Evolutionary conservation across 1,140 invertebrate species (phyloP).

Genomic region (Brachionus koreanus): DNA sequence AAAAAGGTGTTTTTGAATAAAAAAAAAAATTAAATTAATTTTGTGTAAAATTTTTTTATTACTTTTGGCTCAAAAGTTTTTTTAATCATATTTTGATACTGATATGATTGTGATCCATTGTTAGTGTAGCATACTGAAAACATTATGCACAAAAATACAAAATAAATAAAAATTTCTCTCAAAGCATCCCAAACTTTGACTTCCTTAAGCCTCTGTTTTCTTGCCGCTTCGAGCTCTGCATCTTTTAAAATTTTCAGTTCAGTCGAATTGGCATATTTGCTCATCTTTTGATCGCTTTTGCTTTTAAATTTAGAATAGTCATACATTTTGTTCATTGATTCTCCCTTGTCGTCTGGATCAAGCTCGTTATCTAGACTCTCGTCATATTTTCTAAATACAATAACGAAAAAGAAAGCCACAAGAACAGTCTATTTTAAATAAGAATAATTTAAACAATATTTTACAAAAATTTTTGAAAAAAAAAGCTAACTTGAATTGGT

Average conservation of each 20-base stretch:
- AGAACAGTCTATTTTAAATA: conserved; percentile 53
- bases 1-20: no score
- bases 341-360: conserved; percentile 60
- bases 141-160: conserved; percentile 60
- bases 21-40: no score
- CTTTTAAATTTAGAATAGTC: conserved; percentile 52
- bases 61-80: conserved; percentile 52
- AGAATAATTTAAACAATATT: no score
- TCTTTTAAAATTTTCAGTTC: conserved; percentile 56
- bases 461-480: no score
- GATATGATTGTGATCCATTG: conserved; percentile 55
- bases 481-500: background rate
- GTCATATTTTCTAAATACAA: conserved; percentile 60
- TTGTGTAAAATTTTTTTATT: no score
- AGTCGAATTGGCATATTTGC: conserved; percentile 48
- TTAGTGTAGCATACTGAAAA: conserved; percentile 60
- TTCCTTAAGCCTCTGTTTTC: conserved; percentile 58
- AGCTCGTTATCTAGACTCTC: conserved; percentile 59
- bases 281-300: conserved; percentile 36
- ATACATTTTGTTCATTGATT: conserved; percentile 46
- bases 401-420: conserved; percentile 60
- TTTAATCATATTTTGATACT: conserved; percentile 58
- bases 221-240: conserved; percentile 53
- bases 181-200: conserved; percentile 60
- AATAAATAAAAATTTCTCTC: conserved; percentile 59